Conservation (phyloP, 2,113 vertebrate species). For the Pogona vitticeps region DNA sequence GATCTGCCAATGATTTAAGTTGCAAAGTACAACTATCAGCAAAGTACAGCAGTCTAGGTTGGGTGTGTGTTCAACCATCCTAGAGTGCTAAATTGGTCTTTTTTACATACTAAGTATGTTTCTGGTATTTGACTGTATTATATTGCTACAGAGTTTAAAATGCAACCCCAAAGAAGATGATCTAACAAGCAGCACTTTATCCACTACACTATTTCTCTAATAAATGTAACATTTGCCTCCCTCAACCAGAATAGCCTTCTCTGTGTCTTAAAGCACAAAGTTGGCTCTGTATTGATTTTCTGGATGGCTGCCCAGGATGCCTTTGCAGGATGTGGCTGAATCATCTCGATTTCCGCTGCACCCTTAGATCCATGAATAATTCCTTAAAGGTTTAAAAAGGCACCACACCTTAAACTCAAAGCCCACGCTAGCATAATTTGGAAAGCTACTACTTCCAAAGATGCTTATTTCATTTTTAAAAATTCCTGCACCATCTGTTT, state of each 20-base stretch:
- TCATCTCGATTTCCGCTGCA: not conserved
- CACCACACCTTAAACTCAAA: rapidly evolving
- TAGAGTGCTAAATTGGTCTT: not conserved
- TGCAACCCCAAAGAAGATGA: not conserved
- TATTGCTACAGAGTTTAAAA: not conserved
- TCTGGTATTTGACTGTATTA: not conserved
- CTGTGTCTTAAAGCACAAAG: not conserved
- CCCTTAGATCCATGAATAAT: not conserved
- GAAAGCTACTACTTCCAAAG: not conserved
- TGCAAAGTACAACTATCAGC: not conserved
- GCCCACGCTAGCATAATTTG: not conserved
- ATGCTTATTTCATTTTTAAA: not conserved
- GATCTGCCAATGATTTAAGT: not conserved
- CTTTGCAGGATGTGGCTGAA: not conserved
- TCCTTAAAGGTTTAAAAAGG: not conserved
- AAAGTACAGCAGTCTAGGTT: not conserved
- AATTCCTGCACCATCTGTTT: not conserved
- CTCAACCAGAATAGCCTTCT: not conserved
- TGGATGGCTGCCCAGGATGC: not conserved
- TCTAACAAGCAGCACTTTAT: not conserved
- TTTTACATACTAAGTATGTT: not conserved
- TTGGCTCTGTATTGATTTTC: not conserved
- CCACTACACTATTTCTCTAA: not conserved
- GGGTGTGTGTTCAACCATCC: not conserved
- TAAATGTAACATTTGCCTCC: constrained; percentile 10